Conservation (phyloP, 2,888 invertebrate species). For the Timema podura region DNA sequence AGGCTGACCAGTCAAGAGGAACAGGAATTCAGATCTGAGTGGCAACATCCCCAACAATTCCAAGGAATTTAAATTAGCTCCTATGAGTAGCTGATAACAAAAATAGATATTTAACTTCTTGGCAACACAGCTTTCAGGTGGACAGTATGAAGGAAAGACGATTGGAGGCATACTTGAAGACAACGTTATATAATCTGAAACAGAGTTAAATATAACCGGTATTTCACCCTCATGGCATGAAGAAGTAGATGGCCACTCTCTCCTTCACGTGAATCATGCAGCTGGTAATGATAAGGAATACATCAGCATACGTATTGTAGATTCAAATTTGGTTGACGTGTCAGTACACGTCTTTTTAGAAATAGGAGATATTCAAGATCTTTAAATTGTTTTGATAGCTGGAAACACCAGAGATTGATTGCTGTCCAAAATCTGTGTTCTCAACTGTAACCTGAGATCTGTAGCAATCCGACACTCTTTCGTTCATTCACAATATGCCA, state of each 20-base stretch:
- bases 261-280: constrained; percentile 21
- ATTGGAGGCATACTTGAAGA: too few relatives aligned
- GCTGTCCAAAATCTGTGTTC: constrained; percentile 3
- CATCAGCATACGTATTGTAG: constrained; percentile 14
- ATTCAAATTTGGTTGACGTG: constrained; percentile 19
- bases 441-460: constrained; percentile 5
- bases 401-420: constrained; percentile 12
- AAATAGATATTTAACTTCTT: too few relatives aligned
- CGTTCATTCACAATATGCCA: constrained; percentile 17
- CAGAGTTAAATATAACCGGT: background rate
- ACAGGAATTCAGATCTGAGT: too few relatives aligned
- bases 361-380: constrained; percentile 12
- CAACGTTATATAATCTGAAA: too few relatives aligned
- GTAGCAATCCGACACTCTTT: background rate
- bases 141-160: too few relatives aligned
- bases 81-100: too few relatives aligned
- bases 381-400: constrained; percentile 17
- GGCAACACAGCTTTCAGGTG: too few relatives aligned
- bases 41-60: too few relatives aligned
- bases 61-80: too few relatives aligned
- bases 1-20: too few relatives aligned
- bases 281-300: background rate
- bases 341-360: background rate
- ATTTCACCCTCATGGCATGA: constrained; percentile 18
- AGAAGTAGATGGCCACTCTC: constrained; percentile 13